Percentiles rank a stretch among this genome's conserved stretches.
These are phyloP conservation scores for Odontomyia ornata DNA, from an alignment of 2,888 invertebrate species.

Conservation along the genomic window DNA sequence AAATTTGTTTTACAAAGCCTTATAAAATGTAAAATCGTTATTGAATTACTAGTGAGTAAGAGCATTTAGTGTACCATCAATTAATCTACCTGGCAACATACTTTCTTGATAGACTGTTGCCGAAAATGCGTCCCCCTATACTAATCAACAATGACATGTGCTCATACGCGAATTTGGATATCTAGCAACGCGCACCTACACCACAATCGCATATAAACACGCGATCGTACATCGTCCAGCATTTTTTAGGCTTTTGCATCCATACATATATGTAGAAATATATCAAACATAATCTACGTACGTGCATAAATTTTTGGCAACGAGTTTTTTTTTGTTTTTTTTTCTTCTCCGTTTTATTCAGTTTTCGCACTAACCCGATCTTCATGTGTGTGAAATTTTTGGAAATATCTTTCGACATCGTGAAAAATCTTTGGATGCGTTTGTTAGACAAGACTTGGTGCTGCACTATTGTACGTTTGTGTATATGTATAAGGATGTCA, in stretches of 20 bases:
- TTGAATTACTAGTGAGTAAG: too few species aligned
- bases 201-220: conserved; percentile 23
- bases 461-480: too few species aligned
- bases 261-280: neutral
- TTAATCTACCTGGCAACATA: too few species aligned
- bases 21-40: too few species aligned
- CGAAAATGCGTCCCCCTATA: conserved; percentile 6
- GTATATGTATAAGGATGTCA: too few species aligned
- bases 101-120: neutral
- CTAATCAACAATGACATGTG: conserved; percentile 30
- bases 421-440: neutral
- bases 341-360: neutral
- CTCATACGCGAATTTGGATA: conserved; percentile 35
- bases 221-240: conserved; percentile 5
- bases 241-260: neutral
- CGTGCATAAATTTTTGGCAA: neutral
- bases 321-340: neutral
- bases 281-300: neutral
- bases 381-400: conserved; percentile 27
- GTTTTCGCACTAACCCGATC: neutral
- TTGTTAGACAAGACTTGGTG: neutral
- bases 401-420: conserved; percentile 2
- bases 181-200: conserved; percentile 20
- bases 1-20: too few species aligned
- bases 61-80: too few species aligned